Evolutionary conservation across 2,113 vertebrate genomes (phyloP).

Genomic region (Miniopterus natalensis): DNA sequence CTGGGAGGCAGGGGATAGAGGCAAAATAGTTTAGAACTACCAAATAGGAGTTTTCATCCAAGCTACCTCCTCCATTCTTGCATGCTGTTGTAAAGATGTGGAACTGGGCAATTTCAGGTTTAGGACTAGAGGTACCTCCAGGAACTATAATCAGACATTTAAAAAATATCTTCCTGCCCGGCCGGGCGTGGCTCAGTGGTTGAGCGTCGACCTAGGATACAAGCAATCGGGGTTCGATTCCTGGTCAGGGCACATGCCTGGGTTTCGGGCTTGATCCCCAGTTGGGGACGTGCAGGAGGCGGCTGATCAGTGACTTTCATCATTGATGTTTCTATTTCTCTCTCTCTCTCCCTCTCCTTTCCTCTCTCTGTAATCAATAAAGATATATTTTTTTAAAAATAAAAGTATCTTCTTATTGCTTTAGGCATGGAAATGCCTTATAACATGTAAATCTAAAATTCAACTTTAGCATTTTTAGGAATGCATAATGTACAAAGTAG

Average conservation of each 20-base stretch:
- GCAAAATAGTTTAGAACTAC: slow-evolving; percentile 23
- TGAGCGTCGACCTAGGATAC: no score
- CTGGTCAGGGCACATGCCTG: no score
- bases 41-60: background rate
- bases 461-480: slow-evolving; percentile 8
- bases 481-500: slow-evolving; percentile 1
- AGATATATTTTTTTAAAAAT: no score
- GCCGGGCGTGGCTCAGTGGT: background rate
- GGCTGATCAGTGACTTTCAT: no score
- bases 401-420: background rate
- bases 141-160: slow-evolving; percentile 43
- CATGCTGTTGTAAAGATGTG: slow-evolving; percentile 3
- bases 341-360: no score
- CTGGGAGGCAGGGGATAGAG: background rate
- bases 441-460: slow-evolving; percentile 20
- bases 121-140: slow-evolving; percentile 17
- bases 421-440: background rate
- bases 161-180: background rate
- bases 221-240: no score
- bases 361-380: no score
- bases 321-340: no score
- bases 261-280: no score
- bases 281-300: no score
- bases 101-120: background rate
- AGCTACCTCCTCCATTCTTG: background rate